Base-by-base conservation (phyloP, 2,888 invertebrate species). In the Epinotia brunnichana region DNA sequence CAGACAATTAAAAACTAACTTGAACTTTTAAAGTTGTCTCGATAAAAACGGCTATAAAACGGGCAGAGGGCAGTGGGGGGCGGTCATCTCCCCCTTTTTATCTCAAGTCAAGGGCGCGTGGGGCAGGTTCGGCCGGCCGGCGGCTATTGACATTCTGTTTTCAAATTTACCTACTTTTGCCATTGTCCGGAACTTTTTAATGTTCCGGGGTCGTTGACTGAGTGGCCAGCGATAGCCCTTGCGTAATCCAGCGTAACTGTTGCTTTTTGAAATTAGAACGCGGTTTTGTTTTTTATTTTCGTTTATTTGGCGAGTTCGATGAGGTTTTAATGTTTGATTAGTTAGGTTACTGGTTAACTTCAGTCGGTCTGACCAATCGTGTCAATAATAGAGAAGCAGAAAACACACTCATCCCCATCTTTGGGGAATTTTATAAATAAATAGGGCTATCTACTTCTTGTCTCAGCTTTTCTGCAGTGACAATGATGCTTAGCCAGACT, bases 111-210 rank as follows among this genome's bases (percentile, higher is more conserved):
- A 91, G 92, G 92, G 91, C 92, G 91, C 90, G 90, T 93, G 92
- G 89, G 92, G 92, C 91, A 92, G 92, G 92, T 92, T 88, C 90
- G 85, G 87, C 89, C 86, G 89, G 89, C 92, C 90, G 90, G 79
- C 90, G 92, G 92, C 92, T 92, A 93, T 92, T 92, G 92, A 92
- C 92, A 91, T 92, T 91, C 87, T 90, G 88, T 92, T 91, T 90
- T 91, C 88, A 91, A 92, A 92, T 91, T 89, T 91, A 89, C 92
- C 91, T 88, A 91, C 91, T 90, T 90, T 90, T 89, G 86, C 88
- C 89, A 90, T 90, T 92, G 92, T 91, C 90, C 90, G 91, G 85
- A 91, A 92, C 90, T 92, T 92, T 92, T 91, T 90, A 90, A 90
- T 88, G 87, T 82, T 78, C 79, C 85, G 84, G 81, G 91, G 91